Percentiles rank a stretch among this genome's conserved stretches.
These are phyloP conservation scores for Hydrocynus forskahlii DNA, from an alignment of 2,797 vertebrate species.

Conservation along the genomic window DNA sequence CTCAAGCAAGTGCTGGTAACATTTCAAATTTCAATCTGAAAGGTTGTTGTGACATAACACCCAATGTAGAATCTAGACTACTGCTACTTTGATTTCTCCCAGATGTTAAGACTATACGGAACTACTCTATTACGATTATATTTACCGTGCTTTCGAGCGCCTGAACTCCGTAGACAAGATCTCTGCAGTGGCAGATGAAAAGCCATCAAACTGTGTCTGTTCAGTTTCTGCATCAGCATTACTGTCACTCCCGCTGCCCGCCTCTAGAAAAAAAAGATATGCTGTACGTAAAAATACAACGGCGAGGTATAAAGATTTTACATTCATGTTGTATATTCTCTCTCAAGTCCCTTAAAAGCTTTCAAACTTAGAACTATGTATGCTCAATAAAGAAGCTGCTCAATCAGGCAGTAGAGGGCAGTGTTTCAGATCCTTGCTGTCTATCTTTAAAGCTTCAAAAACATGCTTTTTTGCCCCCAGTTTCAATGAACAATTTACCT, in stretches of 20 bases:
- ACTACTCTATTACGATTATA: conserved; percentile 54
- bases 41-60: too few relatives aligned
- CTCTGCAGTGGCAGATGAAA: conserved; percentile 86
- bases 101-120: conserved; percentile 9
- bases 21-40: too few relatives aligned
- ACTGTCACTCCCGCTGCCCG: conserved; percentile 90
- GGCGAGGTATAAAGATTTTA: neutral
- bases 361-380: neutral
- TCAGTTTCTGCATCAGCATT: conserved; percentile 90
- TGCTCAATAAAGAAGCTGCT: too few relatives aligned
- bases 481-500: conserved; percentile 70
- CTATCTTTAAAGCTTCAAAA: neutral
- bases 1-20: too few relatives aligned
- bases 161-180: conserved; percentile 84
- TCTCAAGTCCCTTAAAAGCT: neutral
- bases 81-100: neutral
- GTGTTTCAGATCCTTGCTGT: neutral
- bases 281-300: neutral
- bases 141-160: conserved; percentile 79
- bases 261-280: conserved; percentile 73
- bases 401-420: neutral
- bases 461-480: neutral
- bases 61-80: neutral
- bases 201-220: conserved; percentile 58
- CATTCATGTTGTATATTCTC: neutral